Evolutionary conservation across 2,797 vertebrate species (phyloP).

Genomic region (Phrynocephalus vlangalii): DNA sequence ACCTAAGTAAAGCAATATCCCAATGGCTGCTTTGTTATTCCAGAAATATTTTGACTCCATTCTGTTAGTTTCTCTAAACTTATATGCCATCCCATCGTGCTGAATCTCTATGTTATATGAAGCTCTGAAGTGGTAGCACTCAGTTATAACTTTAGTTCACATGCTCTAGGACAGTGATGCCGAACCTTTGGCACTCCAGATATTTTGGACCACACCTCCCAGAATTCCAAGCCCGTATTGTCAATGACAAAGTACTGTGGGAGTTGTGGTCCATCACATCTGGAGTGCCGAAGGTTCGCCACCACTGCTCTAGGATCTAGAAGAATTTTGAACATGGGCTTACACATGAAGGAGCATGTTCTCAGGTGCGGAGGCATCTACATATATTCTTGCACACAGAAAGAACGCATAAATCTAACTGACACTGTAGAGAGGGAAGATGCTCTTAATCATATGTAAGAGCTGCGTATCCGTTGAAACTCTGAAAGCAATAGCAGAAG

Average conservation of each 20-base stretch:
- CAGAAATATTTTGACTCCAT: not conserved
- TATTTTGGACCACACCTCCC: no score
- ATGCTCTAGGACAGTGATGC: not conserved
- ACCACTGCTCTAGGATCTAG: not conserved
- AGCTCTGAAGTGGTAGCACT: no score
- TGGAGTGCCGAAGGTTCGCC: no score
- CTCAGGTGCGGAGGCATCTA: not conserved
- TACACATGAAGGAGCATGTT: not conserved
- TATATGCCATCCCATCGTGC: no score
- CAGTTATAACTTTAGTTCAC: not conserved
- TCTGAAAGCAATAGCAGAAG: not conserved
- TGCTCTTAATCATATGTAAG: not conserved
- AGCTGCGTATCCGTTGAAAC: not conserved
- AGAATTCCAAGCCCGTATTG: no score
- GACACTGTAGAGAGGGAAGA: not conserved
- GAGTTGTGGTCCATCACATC: no score
- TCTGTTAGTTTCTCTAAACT: not conserved
- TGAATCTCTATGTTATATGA: no score
- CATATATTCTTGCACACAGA: not conserved
- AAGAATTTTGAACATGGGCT: not conserved
- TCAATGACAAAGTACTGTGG: no score
- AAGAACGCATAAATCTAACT: not conserved
- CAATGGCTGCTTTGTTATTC: not conserved
- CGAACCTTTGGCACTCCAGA: no score
- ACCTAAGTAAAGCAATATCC: no score